Evolutionary conservation across 2,888 invertebrate species (phyloP), one percentile per base, ranked within the genome.

Genomic region (Dermolepida albohirtum): DNA sequence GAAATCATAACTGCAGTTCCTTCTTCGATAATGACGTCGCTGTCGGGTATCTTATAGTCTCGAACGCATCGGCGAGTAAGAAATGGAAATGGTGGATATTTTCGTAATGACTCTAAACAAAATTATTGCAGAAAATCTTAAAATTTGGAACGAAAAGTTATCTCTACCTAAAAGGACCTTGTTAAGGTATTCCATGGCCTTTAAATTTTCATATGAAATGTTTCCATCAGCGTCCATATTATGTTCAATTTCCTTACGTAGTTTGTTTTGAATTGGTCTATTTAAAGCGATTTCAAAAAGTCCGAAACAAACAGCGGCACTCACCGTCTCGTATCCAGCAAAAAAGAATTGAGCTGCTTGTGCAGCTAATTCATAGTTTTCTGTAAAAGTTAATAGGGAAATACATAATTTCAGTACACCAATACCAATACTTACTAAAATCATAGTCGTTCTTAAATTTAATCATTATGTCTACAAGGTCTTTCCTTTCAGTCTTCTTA

Each of bases 291-390:
- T 73, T 65, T 85, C 82, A 72, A 85, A 86, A 0, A 83, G 75
- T 0, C 83, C 75, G 64, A 84, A 85, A 5, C 81, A 78, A 39
- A 87, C 74, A 0, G 84, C 79, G 0, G 84, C 80, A 12, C 85
- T 84, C 0, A 86, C 85, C 0, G 87, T 87, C 73, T 87, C 86
- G 71, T 84, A 86, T 0, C 86, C 86, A 17, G 86, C 87, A 1
- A 84, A 67, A 71, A 85, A 86, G 72, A 87, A 86, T 1, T 86
- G 82, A 0, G 85, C 75, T 0, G 84, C 80, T 68, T 86, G 85
- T 5, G 70, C 70, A 5, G 71, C 64, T 11, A 68, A 64, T 16
- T 40, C 55, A 50, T 71, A 39, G 1, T 29, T 14, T 27, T 52
- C 51, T 52, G 51, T 8, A 52, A 52, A 52, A 17, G 49, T 50